Conservation (phyloP, 1,140 invertebrate genomes). For the Triops longicaudatus region DNA sequence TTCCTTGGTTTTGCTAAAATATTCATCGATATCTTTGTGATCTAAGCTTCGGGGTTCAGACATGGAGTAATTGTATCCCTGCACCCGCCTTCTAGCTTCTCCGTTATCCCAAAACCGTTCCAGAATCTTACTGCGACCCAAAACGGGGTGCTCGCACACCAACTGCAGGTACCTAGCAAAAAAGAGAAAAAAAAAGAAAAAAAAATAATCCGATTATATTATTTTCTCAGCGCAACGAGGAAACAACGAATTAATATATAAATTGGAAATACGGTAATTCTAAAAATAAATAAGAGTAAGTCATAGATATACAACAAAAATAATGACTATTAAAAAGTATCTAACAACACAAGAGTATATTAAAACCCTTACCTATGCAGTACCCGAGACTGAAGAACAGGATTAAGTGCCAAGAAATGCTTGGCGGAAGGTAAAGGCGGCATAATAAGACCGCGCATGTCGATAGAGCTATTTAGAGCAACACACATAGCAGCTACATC, state of each 20-base stretch:
- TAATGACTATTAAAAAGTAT: no score
- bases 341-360: neutral
- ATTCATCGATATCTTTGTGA: neutral
- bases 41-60: neutral
- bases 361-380: neutral
- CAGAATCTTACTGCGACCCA: neutral
- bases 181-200: no score
- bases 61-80: neutral
- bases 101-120: neutral
- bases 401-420: neutral
- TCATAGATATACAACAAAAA: no score
- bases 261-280: no score
- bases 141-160: neutral
- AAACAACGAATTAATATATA: no score
- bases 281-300: no score
- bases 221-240: no score
- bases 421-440: neutral
- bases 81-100: neutral
- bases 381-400: neutral
- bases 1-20: neutral
- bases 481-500: conserved; percentile 3
- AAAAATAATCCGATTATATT: neutral
- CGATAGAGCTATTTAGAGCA: neutral
- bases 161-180: conserved; percentile 9
- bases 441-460: neutral